phyloP scores from a whole-genome alignment of 2,113 vertebrate genomes.

The Riparia riparia region DNA sequence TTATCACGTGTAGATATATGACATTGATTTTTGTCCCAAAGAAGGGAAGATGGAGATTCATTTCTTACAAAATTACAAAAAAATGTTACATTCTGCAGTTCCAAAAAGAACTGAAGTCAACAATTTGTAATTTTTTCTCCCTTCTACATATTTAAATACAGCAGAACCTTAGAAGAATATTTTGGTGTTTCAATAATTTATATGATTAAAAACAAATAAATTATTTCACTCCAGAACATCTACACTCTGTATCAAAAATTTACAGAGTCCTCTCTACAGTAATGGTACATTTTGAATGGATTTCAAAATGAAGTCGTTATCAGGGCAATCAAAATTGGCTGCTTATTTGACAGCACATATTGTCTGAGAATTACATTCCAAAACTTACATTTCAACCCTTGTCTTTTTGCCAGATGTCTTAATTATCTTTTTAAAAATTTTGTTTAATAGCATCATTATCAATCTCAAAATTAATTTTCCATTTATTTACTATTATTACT shows the following conservation, averaged over 20 bases:
- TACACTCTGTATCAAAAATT: not conserved
- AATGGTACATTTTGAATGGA: not conserved
- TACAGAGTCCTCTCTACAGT: not conserved
- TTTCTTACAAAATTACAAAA: not conserved
- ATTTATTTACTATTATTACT: not conserved
- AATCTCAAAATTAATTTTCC: not conserved
- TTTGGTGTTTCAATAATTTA: conserved; percentile 16
- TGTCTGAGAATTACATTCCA: not conserved
- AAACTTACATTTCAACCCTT: not conserved
- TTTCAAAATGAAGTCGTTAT: not conserved
- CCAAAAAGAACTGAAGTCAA: not conserved
- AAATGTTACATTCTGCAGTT: not conserved
- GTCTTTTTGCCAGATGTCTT: not conserved
- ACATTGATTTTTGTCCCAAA: not conserved
- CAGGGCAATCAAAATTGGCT: not conserved
- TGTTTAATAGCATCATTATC: not conserved
- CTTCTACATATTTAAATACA: conserved; percentile 2
- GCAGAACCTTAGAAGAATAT: not conserved
- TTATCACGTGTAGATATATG: not conserved
- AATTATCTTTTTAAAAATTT: not conserved
- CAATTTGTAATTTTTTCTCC: not conserved
- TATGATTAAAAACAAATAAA: not conserved
- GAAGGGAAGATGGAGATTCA: not conserved
- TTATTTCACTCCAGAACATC: not conserved
- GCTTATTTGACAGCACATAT: not conserved